These are phyloP conservation scores for Centropus bengalensis DNA, from an alignment of 2,113 vertebrate genomes.

Conservation along the genomic window DNA sequence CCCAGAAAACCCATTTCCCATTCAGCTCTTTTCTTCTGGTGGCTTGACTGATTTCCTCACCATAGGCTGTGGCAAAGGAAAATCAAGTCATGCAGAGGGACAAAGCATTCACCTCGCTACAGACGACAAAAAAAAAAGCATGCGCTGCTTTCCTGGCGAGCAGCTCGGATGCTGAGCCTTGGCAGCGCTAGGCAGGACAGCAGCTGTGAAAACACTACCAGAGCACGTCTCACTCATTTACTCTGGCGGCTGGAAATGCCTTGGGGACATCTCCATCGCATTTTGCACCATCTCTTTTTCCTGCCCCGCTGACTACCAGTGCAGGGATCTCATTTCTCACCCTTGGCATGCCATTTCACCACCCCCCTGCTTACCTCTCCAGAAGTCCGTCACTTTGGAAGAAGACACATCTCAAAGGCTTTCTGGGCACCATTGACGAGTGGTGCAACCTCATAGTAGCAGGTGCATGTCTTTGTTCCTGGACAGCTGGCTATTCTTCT, in stretches of 20 bases:
- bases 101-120: rapidly evolving
- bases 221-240: not conserved
- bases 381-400: not conserved
- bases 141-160: not conserved
- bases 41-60: not conserved
- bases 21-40: not conserved
- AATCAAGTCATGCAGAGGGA: not conserved
- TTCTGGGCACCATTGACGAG: not conserved
- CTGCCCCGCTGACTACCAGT: not conserved
- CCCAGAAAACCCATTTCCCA: too few species aligned
- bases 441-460: not conserved
- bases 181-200: not conserved
- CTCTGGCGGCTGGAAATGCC: not conserved
- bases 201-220: not conserved
- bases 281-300: not conserved
- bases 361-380: not conserved
- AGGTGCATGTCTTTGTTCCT: not conserved
- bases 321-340: not conserved
- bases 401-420: not conserved
- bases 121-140: not conserved
- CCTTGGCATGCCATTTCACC: rapidly evolving
- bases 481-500: not conserved
- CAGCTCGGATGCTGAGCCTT: rapidly evolving
- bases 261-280: rapidly evolving
- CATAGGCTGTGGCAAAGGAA: not conserved